Evolutionary conservation across 35 echinoderm and acorn worm species (phyloP), one percentile per base, ranked within the genome.

Genomic region (Anneissia japonica): DNA sequence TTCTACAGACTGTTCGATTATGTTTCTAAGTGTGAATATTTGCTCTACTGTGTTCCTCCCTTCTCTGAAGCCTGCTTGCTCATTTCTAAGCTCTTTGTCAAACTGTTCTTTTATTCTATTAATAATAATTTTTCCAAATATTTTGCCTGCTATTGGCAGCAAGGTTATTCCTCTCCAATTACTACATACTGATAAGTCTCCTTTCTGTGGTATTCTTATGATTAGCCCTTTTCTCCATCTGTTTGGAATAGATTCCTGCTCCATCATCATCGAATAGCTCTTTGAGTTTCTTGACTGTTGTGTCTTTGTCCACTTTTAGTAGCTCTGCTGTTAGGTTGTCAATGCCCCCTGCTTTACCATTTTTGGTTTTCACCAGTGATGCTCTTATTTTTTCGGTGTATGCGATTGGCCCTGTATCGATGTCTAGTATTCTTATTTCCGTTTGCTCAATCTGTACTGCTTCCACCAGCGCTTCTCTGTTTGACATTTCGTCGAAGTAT

Each of bases 311-410:
- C 36, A 72, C 32, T 36, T 74, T 85, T 29, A 85, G 32, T 4
- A 85, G 36, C 32, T 74, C 46, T 85, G 83, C 23, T 51, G 36
- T 31, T 26, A 85, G 34, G 0, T 3, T 17, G 37, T 85, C 46
- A 17, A 85, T 17, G 37, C 83, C 46, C 9, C 51, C 0, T 34
- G n/a, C 83, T 74, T 85, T 85, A 6, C 83, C 83, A 85, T 37
- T 85, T 1, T 85, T 85, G 0, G 75, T 19, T 0, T 73, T 26
- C 30, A n/a, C 37, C 36, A 74, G 35, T 46, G 51, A 46, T 16
- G 16, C 16, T 32, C 29, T 74, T 7, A 85, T 36, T 74, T 85
- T 34, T 21, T 85, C 56, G 7, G 72, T 43, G 17, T 0, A 34
- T 32, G n/a, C 14, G n/a, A n/a, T n/a, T n/a, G n/a, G n/a, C n/a